A percentile compares a stretch with the other conserved stretches of the same genome.
These are phyloP conservation scores for Exephanes ischioxanthus DNA, from an alignment of 2,888 invertebrate genomes.

Conservation along the genomic window DNA sequence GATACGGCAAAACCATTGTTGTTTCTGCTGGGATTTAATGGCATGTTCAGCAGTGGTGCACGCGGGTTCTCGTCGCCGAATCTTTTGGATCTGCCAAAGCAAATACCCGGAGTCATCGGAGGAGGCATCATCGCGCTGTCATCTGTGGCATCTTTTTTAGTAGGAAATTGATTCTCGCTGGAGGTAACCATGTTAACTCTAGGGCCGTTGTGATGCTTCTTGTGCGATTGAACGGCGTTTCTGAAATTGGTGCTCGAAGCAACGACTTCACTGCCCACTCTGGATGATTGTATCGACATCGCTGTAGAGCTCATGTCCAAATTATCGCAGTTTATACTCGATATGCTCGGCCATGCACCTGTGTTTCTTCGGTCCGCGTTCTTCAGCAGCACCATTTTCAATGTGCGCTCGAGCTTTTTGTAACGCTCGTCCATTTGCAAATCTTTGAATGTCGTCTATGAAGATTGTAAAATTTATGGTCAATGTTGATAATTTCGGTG, in stretches of 20 bases:
- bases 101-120: constrained; percentile 62
- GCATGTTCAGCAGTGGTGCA: constrained; percentile 13
- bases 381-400: constrained; percentile 72
- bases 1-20: constrained; percentile 24
- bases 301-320: constrained; percentile 67
- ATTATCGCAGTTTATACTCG: constrained; percentile 74
- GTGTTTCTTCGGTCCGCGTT: constrained; percentile 42
- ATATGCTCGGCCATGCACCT: constrained; percentile 71
- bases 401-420: constrained; percentile 72
- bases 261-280: constrained; percentile 76
- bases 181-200: constrained; percentile 71
- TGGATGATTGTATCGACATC: constrained; percentile 64
- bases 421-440: constrained; percentile 75
- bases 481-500: background rate
- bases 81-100: constrained; percentile 12
- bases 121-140: constrained; percentile 77
- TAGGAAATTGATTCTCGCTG: constrained; percentile 72
- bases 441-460: constrained; percentile 74
- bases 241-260: constrained; percentile 78
- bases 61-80: constrained; percentile 11
- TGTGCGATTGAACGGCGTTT: constrained; percentile 67
- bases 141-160: constrained; percentile 18
- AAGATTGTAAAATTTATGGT: constrained; percentile 2
- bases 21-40: constrained; percentile 7
- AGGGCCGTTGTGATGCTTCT: constrained; percentile 20